phyloP scores from a whole-genome alignment of 2,888 invertebrate genomes.

The Drosophila formosana region DNA sequence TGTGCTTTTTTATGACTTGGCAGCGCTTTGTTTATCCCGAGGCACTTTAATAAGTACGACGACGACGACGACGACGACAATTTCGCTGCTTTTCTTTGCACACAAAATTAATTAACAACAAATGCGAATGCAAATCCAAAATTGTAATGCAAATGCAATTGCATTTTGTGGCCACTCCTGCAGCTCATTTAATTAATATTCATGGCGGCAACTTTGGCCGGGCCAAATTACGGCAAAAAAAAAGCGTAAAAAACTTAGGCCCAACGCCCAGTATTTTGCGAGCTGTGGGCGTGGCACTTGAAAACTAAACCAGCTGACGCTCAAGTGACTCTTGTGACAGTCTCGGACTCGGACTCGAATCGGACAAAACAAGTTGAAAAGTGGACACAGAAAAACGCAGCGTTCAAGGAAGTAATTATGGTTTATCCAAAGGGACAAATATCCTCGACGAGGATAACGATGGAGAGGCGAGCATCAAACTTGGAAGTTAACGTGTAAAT shows the following conservation, averaged over 20 bases:
- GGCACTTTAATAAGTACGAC: conserved; percentile 52
- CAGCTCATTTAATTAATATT: conserved; percentile 79
- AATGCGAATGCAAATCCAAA: conserved; percentile 40
- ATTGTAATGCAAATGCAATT: conserved; percentile 63
- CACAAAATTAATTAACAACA: conserved; percentile 75
- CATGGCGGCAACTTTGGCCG: conserved; percentile 61
- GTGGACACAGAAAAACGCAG: conserved; percentile 59
- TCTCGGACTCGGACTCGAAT: conserved; percentile 40
- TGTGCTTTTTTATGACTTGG: conserved; percentile 19
- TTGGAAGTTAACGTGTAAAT: conserved; percentile 67
- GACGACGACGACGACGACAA: neutral
- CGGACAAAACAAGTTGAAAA: conserved; percentile 22
- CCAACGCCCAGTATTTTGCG: neutral
- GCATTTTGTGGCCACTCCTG: conserved; percentile 64
- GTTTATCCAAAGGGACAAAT: conserved; percentile 77
- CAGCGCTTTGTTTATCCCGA: conserved; percentile 37
- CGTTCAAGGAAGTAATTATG: conserved; percentile 83
- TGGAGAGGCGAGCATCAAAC: conserved; percentile 54
- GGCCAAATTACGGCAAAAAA: conserved; percentile 1
- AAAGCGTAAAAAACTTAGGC: conserved; percentile 1
- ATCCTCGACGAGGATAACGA: conserved; percentile 14
- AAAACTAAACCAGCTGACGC: conserved; percentile 58
- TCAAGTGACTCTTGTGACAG: conserved; percentile 70
- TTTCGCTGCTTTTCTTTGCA: conserved; percentile 30
- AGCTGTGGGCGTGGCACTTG: conserved; percentile 46